These are phyloP conservation scores for Kryptolebias marmoratus DNA, from an alignment of 2,113 vertebrate genomes.

Conservation along the genomic window DNA sequence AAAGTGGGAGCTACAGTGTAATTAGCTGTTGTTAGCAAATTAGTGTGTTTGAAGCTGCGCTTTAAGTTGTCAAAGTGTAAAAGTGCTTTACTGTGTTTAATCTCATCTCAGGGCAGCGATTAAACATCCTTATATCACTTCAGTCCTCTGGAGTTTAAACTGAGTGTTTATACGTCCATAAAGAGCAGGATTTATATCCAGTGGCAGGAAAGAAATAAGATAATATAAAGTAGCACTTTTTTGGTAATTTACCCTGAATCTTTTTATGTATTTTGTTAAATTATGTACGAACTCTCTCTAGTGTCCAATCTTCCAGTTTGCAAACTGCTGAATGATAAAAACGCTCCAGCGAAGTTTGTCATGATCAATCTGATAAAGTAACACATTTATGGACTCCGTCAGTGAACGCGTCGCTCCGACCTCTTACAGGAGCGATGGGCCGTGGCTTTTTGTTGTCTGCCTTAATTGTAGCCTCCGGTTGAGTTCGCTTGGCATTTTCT, in stretches of 20 bases:
- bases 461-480: slow-evolving; percentile 37
- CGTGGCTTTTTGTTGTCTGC: slow-evolving; percentile 15
- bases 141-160: slow-evolving; percentile 29
- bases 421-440: slow-evolving; percentile 25
- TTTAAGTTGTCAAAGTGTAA: slow-evolving; percentile 34
- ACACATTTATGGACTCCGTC: background rate
- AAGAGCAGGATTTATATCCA: too few species aligned
- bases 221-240: background rate
- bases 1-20: slow-evolving; percentile 57
- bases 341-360: background rate
- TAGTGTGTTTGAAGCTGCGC: slow-evolving; percentile 30
- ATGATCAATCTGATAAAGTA: background rate
- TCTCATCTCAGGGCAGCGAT: slow-evolving; percentile 19
- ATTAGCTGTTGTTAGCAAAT: slow-evolving; percentile 58
- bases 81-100: slow-evolving; percentile 34
- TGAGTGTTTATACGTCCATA: background rate
- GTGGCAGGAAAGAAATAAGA: background rate
- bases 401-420: slow-evolving; percentile 21
- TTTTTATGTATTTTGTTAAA: too few species aligned
- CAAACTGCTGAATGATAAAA: background rate
- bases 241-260: background rate
- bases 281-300: too few species aligned
- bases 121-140: slow-evolving; percentile 21
- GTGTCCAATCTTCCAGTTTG: background rate
- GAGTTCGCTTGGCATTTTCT: slow-evolving; percentile 64